Conservation (phyloP, 2,888 invertebrate species). For the Microctonus brassicae region DNA sequence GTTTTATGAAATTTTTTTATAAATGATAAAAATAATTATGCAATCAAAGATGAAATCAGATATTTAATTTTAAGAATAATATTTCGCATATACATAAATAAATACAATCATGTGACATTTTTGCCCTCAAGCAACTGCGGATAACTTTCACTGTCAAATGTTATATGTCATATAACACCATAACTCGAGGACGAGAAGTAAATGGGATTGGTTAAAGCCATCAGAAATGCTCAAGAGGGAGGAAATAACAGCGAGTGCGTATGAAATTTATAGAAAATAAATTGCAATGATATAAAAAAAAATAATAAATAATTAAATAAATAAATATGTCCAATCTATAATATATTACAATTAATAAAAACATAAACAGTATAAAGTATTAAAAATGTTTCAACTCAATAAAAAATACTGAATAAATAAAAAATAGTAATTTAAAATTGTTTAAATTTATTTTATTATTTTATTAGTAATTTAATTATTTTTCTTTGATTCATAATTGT, state of each 20-base stretch:
- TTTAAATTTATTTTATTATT: background rate
- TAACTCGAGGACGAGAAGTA: slow-evolving; percentile 41
- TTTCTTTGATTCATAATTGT: background rate
- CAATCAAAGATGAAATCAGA: background rate
- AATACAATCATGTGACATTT: slow-evolving; percentile 20
- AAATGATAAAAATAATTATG: slow-evolving; percentile 24
- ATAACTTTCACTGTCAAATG: slow-evolving; percentile 63
- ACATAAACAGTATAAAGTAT: too few species aligned
- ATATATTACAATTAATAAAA: too few species aligned
- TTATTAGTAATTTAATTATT: background rate
- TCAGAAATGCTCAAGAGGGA: background rate
- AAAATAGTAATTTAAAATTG: too few species aligned
- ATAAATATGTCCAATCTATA: too few species aligned
- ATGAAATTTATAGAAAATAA: too few species aligned
- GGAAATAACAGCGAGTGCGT: too few species aligned
- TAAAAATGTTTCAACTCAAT: too few species aligned
- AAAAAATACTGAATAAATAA: too few species aligned
- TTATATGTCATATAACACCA: slow-evolving; percentile 53
- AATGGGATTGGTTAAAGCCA: slow-evolving; percentile 31
- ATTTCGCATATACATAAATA: background rate
- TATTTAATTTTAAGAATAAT: background rate
- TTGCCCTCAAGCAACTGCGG: slow-evolving; percentile 40
- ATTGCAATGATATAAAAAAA: background rate
- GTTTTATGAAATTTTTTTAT: background rate
- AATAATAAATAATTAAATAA: too few species aligned